Conservation (phyloP, 2,888 invertebrate genomes). For the Tuberolachnus salignus region DNA sequence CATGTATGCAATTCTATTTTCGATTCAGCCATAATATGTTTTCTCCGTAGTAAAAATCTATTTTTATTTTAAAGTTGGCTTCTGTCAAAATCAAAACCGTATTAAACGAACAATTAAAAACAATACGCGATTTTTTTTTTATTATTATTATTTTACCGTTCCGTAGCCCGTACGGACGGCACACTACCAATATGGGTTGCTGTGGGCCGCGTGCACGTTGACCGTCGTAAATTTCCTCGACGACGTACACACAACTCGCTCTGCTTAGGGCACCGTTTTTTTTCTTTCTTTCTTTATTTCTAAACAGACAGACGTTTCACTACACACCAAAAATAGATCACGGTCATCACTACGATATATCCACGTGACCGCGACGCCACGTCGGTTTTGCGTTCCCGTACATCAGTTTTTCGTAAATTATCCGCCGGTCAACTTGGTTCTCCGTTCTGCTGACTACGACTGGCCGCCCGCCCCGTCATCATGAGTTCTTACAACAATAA, state of each 20-base stretch:
- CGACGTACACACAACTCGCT: background rate
- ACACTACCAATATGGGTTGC: background rate
- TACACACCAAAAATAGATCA: constrained; percentile 50
- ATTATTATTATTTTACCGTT: background rate
- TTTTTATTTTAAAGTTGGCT: constrained; percentile 47
- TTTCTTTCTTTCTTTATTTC: background rate
- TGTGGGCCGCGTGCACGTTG: background rate
- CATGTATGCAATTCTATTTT: constrained; percentile 51
- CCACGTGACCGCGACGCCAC: constrained; percentile 11
- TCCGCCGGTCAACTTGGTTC: background rate
- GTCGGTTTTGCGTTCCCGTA: background rate
- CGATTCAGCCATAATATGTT: constrained; percentile 28
- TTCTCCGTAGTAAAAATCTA: constrained; percentile 45
- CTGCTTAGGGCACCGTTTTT: constrained; percentile 29
- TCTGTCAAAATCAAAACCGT: constrained; percentile 31
- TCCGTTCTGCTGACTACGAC: background rate
- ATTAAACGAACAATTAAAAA: constrained; percentile 32
- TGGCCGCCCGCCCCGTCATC: background rate
- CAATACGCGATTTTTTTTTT: constrained; percentile 11
- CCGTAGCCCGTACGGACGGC: background rate
- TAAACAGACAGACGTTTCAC: constrained; percentile 5
- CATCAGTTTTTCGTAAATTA: constrained; percentile 15
- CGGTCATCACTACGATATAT: constrained; percentile 14
- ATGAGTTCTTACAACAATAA: constrained; percentile 51
- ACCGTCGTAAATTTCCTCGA: background rate